Percentiles rank a stretch among this genome's conserved stretches.
Evolutionary conservation across 2,113 vertebrate genomes (phyloP).

Genomic region (Cygnus atratus): DNA sequence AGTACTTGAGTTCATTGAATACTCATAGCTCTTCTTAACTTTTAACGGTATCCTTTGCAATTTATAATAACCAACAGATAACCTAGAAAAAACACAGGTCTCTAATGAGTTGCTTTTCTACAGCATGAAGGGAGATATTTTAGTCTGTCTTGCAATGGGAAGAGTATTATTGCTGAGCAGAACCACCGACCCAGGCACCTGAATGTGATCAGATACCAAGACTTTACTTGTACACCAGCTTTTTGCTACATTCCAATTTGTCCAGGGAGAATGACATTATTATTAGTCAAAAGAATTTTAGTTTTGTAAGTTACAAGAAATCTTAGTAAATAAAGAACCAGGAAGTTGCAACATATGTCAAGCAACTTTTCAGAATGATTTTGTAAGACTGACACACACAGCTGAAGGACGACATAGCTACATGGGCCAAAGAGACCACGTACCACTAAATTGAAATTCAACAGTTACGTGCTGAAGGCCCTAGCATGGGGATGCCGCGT

Average conservation of each 20-base stretch:
- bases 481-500: not conserved
- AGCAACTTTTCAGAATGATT: not conserved
- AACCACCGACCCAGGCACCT: slow-evolving; percentile 63
- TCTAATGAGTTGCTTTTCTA: slow-evolving; percentile 42
- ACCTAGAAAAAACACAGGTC: slow-evolving; percentile 9
- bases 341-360: not conserved
- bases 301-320: not conserved
- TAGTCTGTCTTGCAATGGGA: slow-evolving; percentile 42
- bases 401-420: slow-evolving; percentile 25
- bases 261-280: not conserved
- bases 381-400: not conserved
- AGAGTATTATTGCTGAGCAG: slow-evolving; percentile 79
- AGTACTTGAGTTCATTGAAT: slow-evolving; percentile 7
- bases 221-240: slow-evolving; percentile 2
- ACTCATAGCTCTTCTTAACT: not conserved
- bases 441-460: not conserved
- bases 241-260: slow-evolving; percentile 38
- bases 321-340: not conserved
- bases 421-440: not conserved
- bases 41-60: slow-evolving; percentile 38
- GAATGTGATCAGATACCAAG: not conserved
- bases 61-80: slow-evolving; percentile 15
- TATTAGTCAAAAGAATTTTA: not conserved
- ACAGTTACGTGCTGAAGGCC: not conserved
- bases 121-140: slow-evolving; percentile 58